Base-by-base conservation (phyloP, 2,888 invertebrate species). In the Portevinia maculata region DNA sequence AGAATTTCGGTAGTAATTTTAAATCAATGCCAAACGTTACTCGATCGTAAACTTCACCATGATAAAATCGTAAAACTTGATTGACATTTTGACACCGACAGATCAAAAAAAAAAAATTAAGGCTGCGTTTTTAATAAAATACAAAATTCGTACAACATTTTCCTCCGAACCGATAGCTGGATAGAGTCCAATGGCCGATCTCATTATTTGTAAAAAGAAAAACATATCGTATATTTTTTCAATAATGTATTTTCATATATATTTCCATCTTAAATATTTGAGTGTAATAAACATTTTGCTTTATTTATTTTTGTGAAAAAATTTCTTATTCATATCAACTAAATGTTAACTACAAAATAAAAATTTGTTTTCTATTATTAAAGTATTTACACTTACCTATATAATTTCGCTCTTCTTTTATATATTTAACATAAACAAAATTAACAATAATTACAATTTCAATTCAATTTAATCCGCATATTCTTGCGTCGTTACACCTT, bases 251-350 rank as follows among this genome's bases (percentile, higher is more conserved):
- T 7, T 67, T 44, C 24, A 60, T 70, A 41, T 81, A 64, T 81
- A n/a, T n/a, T n/a, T 83, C 71, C 21, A 48, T 55, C 81, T 83
- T 79, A 79, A 79, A 69, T 69, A 79, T 48, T 75, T 65, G 41
- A 71, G 50, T 44, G 21, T 70, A 76, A 71, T 71, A 21, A 44
- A 83, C 76, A 76, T 41, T 70, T 69, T 59, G 17, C 59, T 79
- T 50, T 57, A 24, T 24, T 2, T 24, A 24, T 55, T 41, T 74
- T 67, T 79, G 81, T 81, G 64, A 55, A 83, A 83, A 81, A 83
- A 73, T 34, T 59, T 65, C 60, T 83, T 83, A 71, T 46, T 13
- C 5, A 57, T 50, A 46, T 41, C 50, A 81, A 57, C n/a, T n/a
- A 74, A 64, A 65, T 15, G 59, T 34, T 76, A 76, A 76, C 60